Percentiles rank a stretch among this genome's conserved stretches.
phyloP scores from a whole-genome alignment of 2,797 vertebrate species.

The Tinamus major region DNA sequence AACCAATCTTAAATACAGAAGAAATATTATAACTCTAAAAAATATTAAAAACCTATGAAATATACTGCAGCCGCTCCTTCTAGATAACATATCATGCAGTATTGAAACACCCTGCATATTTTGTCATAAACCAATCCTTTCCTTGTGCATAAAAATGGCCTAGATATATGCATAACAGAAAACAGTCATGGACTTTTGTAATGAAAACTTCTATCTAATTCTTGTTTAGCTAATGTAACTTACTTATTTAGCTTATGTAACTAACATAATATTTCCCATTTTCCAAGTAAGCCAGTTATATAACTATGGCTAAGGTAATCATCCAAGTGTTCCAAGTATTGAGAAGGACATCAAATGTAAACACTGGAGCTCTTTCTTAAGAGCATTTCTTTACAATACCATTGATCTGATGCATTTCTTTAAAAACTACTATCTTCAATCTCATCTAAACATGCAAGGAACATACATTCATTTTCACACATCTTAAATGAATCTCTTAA shows the following conservation, averaged over 20 bases:
- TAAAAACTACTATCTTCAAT: not conserved
- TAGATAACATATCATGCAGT: not conserved
- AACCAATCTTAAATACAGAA: not conserved
- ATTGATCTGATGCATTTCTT: not conserved
- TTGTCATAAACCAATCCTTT: not conserved
- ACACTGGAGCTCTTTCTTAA: constrained; percentile 7
- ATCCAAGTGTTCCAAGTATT: constrained; percentile 42
- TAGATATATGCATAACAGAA: not conserved
- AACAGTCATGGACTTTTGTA: not conserved
- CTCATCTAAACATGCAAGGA: not conserved
- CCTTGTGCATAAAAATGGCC: not conserved
- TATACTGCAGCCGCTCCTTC: not conserved
- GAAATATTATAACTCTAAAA: not conserved
- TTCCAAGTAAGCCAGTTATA: constrained; percentile 71
- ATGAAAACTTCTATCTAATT: constrained; percentile 33
- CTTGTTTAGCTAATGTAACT: constrained; percentile 68
- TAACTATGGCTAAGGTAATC: constrained; percentile 49
- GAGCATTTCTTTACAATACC: not conserved
- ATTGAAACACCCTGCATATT: not conserved
- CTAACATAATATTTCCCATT: constrained; percentile 56
- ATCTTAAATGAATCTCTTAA: not conserved
- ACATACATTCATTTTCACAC: not conserved
- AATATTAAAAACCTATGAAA: not conserved
- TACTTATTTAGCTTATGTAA: constrained; percentile 59
- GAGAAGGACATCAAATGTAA: constrained; percentile 31